A percentile compares a stretch with the other conserved stretches of the same genome.
phyloP scores from a whole-genome alignment of 1,140 invertebrate genomes.

The Orius insidiosus region DNA sequence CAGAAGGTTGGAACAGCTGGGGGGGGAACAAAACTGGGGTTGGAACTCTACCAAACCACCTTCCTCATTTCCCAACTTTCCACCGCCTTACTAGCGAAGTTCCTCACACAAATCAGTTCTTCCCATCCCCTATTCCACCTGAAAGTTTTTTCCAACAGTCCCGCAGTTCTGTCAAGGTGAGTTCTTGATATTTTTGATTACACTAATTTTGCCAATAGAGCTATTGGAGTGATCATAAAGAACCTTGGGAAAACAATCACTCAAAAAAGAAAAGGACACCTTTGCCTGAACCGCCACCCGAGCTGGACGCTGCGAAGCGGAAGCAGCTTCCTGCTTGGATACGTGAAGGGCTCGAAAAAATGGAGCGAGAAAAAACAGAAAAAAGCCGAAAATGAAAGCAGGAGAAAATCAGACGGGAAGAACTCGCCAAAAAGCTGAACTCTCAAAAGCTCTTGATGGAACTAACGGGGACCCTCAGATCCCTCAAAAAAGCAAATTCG shows the following conservation, averaged over 20 bases:
- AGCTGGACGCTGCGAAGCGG: constrained; percentile 68
- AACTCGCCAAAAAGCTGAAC: constrained; percentile 27
- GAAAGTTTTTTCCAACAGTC: no score
- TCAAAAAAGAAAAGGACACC: background rate
- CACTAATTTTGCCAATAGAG: no score
- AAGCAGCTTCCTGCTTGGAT: constrained; percentile 91
- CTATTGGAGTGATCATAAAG: no score
- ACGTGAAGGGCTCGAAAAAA: constrained; percentile 87
- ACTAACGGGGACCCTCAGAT: constrained; percentile 27
- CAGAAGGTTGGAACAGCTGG: constrained; percentile 26
- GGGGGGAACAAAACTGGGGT: constrained; percentile 29
- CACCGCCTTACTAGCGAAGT: no score
- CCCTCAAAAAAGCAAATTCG: constrained; percentile 66
- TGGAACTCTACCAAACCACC: constrained; percentile 12
- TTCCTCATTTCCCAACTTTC: no score
- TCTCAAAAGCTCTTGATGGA: background rate
- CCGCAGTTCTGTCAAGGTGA: no score
- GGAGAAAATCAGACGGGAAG: constrained; percentile 41
- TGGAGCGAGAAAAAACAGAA: constrained; percentile 87
- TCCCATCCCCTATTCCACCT: no score
- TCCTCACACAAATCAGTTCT: no score
- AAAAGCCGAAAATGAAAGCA: constrained; percentile 63
- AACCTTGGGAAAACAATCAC: no score
- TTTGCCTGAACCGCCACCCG: constrained; percentile 3
- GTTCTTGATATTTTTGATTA: no score